phyloP scores from a whole-genome alignment of 2,113 vertebrate species.

The Strix aluco region DNA sequence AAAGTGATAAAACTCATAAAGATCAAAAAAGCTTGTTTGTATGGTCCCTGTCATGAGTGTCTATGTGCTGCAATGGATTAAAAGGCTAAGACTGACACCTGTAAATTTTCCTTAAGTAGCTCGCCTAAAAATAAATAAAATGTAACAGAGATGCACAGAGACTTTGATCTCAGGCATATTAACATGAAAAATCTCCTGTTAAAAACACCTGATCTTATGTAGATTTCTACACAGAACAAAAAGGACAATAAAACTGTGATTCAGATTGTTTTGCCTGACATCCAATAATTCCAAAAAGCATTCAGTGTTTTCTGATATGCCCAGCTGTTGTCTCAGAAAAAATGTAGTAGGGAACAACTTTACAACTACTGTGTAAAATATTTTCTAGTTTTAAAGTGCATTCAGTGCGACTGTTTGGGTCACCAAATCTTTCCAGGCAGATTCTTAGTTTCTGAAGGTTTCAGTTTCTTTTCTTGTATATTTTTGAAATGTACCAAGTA shows the following conservation, averaged over 20 bases:
- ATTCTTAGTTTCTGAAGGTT: background rate
- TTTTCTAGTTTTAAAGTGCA: background rate
- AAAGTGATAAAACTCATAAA: background rate
- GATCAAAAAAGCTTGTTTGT: background rate
- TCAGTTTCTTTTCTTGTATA: background rate
- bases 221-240: background rate
- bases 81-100: background rate
- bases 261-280: background rate
- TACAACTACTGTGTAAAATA: background rate
- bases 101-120: background rate
- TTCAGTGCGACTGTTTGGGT: background rate
- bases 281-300: background rate
- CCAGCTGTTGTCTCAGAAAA: background rate
- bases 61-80: background rate
- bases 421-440: background rate
- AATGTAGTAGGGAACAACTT: background rate
- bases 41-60: background rate
- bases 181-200: background rate
- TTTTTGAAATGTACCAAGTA: background rate
- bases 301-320: background rate
- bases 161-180: background rate
- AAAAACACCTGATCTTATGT: background rate
- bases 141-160: background rate
- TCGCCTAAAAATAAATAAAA: background rate
- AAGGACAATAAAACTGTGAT: background rate